phyloP scores from a whole-genome alignment of 2,888 invertebrate genomes.

The Apodemia mormo region DNA sequence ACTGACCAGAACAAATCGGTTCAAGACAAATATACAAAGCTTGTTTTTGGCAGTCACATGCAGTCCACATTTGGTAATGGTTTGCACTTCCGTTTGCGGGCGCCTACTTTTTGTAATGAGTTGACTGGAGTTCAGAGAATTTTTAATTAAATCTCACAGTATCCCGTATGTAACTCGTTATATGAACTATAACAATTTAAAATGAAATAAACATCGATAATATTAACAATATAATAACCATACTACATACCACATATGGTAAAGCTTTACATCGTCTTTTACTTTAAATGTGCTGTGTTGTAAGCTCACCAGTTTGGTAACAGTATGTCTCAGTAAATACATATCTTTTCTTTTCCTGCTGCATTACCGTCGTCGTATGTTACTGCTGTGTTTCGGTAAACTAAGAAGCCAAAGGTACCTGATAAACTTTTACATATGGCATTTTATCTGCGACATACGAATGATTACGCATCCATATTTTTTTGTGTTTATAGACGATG shows the following conservation, averaged over 20 bases:
- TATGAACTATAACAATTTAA: slow-evolving; percentile 12
- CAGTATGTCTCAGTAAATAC: too few relatives aligned
- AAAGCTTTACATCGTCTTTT: not conserved
- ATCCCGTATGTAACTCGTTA: slow-evolving; percentile 5
- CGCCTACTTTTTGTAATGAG: slow-evolving; percentile 19
- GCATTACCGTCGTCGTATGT: too few relatives aligned
- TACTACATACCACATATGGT: not conserved
- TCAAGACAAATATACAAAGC: slow-evolving; percentile 35
- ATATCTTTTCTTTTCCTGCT: too few relatives aligned
- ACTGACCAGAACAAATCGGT: not conserved
- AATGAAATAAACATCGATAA: not conserved
- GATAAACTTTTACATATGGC: too few relatives aligned
- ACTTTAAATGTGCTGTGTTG: too few relatives aligned
- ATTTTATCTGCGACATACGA: too few relatives aligned
- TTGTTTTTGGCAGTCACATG: slow-evolving; percentile 28
- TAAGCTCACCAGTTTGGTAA: too few relatives aligned
- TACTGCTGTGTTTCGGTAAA: too few relatives aligned
- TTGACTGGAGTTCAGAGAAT: slow-evolving; percentile 63
- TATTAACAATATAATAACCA: not conserved
- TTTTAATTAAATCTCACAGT: slow-evolving; percentile 52
- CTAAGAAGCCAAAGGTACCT: too few relatives aligned
- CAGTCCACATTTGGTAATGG: slow-evolving; percentile 54
- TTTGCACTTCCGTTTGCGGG: slow-evolving; percentile 59
- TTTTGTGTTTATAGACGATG: too few relatives aligned
- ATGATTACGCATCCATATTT: too few relatives aligned